These are phyloP conservation scores for Papilio glaucus DNA, from an alignment of 1,140 invertebrate genomes.

Conservation along the genomic window DNA sequence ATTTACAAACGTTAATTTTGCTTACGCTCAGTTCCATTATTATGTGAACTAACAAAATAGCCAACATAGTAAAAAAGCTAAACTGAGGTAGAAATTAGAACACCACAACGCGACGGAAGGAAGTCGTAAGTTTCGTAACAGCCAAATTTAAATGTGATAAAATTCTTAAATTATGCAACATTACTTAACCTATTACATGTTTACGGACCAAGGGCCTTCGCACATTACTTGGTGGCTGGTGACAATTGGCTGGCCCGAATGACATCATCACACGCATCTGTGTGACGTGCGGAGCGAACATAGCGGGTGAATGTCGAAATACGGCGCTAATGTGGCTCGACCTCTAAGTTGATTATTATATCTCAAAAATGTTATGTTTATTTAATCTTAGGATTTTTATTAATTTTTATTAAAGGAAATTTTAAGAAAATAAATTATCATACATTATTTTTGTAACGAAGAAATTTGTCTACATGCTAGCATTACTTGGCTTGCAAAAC, in stretches of 20 bases:
- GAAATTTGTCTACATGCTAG: too few relatives aligned
- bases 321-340: conserved; percentile 27
- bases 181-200: conserved; percentile 30
- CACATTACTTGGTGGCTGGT: conserved; percentile 46
- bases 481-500: too few relatives aligned
- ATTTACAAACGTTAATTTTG: too few relatives aligned
- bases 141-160: background rate
- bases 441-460: too few relatives aligned
- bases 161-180: conserved; percentile 14
- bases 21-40: too few relatives aligned
- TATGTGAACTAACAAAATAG: too few relatives aligned
- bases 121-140: background rate
- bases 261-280: conserved; percentile 61
- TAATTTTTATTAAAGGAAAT: too few relatives aligned
- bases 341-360: background rate
- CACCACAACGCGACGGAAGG: background rate
- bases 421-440: too few relatives aligned
- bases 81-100: too few relatives aligned
- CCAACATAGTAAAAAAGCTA: too few relatives aligned
- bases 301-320: conserved; percentile 50
- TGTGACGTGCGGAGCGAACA: background rate
- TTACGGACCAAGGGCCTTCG: conserved; percentile 40
- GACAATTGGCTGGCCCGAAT: conserved; percentile 68
- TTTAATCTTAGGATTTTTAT: too few relatives aligned
- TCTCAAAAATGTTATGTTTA: background rate